Base-by-base conservation (phyloP, 2,797 vertebrate species). In the Arrhamphus sclerolepis region DNA sequence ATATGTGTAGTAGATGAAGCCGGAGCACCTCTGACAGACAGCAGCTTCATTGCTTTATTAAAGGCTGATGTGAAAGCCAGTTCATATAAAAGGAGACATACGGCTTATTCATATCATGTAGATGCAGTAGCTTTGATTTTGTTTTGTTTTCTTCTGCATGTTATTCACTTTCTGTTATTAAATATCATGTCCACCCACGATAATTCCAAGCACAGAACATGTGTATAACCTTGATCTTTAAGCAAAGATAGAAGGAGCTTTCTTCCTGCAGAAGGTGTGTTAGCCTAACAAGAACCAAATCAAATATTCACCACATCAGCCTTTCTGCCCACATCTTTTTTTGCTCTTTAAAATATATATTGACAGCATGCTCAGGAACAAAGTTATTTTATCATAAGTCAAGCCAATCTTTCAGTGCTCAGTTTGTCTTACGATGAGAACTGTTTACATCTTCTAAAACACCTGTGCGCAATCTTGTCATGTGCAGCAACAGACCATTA, bases 1-100 rank as follows among this genome's bases (percentile, higher is more conserved):
- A 91, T 86, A 83, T 82, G 80, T 83, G 81, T 80, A 84, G 80
- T 53, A 69, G 77, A 82, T 81, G 56, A 84, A 81, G 78, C 85
- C 74, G 72, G 80, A 82, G 82, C 84, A 75, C 77, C 81, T 65
- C 62, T 89, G 87, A 88, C 78, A 84, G 87, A 78, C 79, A 75
- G 79, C 59, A 66, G 77, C 56, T 72, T 48, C 66, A 62, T 57
- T 66, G 26, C 49, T 64, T 52, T 55, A 64, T 70, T 55, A 81
- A 72, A 63, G 48, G 62, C 46, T 63, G 59, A 62, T 24, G 50
- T 21, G 2, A 64, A n/a, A 72, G 48, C 51, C 39, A 19, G 0
- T 46, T 64, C 68, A 82, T 78, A 72, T 65, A 51, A 52, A 66
- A 83, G 53, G 61, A 76, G 46, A 74, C 50, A 60, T 77, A 56